Evolutionary conservation across 2,113 vertebrate species (phyloP).

Genomic region (Chaetorhynchus papuensis): DNA sequence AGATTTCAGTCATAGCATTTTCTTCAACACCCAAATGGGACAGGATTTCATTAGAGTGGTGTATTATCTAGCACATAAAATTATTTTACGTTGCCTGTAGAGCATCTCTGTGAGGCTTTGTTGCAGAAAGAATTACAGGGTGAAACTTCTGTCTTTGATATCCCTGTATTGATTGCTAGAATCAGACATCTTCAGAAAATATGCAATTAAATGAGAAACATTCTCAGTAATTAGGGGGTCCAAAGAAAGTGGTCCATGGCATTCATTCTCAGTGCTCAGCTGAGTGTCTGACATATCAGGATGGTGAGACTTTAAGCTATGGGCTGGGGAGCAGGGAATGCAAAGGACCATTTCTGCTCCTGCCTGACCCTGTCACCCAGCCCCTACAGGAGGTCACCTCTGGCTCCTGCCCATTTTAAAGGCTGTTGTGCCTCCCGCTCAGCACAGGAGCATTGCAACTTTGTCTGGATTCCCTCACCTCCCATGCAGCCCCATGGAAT

Average conservation of each 20-base stretch:
- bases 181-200: neutral
- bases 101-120: neutral
- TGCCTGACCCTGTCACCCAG: neutral
- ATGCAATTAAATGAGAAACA: neutral
- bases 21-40: neutral
- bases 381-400: neutral
- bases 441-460: neutral
- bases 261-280: neutral
- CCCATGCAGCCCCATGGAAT: fast-evolving
- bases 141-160: neutral
- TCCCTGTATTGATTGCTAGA: neutral
- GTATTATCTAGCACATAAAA: neutral
- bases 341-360: neutral
- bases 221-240: neutral
- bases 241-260: neutral
- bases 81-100: neutral
- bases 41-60: neutral
- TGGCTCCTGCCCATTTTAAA: neutral
- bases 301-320: neutral
- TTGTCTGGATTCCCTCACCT: neutral
- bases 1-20: neutral
- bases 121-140: neutral
- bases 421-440: neutral
- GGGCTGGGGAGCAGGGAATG: neutral
- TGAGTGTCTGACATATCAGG: neutral